Conservation (phyloP, 2,113 vertebrate species). For the Rhynchomys soricoides region DNA sequence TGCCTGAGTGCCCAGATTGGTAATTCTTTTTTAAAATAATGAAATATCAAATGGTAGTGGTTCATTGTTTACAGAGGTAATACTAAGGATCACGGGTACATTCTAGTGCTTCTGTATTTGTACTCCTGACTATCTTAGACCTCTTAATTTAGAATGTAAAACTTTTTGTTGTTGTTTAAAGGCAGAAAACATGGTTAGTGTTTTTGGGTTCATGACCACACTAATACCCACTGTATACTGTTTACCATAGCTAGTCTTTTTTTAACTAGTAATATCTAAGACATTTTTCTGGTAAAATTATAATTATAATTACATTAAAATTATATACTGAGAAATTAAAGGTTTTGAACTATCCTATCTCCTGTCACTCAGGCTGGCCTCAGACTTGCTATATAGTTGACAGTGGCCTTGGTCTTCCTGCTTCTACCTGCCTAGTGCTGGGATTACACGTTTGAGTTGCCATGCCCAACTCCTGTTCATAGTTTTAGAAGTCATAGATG, state of each 20-base stretch:
- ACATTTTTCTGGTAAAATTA: neutral
- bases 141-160: neutral
- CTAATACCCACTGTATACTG: neutral
- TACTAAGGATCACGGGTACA: neutral
- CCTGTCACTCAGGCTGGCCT: neutral
- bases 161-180: constrained; percentile 7
- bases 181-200: neutral
- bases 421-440: neutral
- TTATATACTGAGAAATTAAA: neutral
- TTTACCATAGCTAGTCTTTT: neutral
- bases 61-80: neutral
- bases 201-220: neutral
- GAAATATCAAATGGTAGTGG: neutral
- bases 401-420: neutral
- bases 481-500: neutral
- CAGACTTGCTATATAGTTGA: neutral
- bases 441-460: neutral
- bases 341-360: neutral
- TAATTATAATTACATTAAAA: neutral
- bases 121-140: neutral
- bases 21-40: neutral
- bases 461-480: neutral
- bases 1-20: neutral
- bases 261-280: neutral
- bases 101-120: neutral